phyloP scores from a whole-genome alignment of 1,140 invertebrate genomes.

The Adoxophyes honmai region DNA sequence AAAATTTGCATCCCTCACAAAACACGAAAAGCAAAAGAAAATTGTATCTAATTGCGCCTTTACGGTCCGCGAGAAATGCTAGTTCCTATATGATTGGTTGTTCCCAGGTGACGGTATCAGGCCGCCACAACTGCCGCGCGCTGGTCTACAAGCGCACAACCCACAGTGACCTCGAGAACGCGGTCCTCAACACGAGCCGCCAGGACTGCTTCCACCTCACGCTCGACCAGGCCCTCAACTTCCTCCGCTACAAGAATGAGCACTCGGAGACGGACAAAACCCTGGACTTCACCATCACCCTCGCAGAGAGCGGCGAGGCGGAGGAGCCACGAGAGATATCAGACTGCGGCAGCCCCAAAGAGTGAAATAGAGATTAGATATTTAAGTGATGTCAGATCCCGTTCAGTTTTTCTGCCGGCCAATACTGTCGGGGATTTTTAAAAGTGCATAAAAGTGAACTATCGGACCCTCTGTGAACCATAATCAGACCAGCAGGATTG shows the following conservation, averaged over 20 bases:
- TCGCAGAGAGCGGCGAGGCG: conserved; percentile 28
- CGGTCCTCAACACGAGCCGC: conserved; percentile 38
- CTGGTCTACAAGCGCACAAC: conserved; percentile 46
- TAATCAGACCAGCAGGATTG: too few relatives aligned
- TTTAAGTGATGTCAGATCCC: too few relatives aligned
- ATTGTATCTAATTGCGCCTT: too few relatives aligned
- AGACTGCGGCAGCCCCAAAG: too few relatives aligned
- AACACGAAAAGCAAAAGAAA: too few relatives aligned
- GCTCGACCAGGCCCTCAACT: conserved; percentile 55
- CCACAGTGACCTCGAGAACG: conserved; percentile 59
- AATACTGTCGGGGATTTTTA: too few relatives aligned
- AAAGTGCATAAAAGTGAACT: too few relatives aligned
- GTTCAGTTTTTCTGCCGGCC: too few relatives aligned
- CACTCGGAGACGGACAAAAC: conserved; percentile 43
- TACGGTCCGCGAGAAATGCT: too few relatives aligned
- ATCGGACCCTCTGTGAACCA: too few relatives aligned
- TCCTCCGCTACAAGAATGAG: conserved; percentile 41
- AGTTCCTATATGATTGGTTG: neutral
- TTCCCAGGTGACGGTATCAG: conserved; percentile 40
- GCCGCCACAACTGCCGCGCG: conserved; percentile 40
- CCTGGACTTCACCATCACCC: conserved; percentile 46
- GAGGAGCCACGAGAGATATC: neutral
- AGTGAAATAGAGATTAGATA: too few relatives aligned
- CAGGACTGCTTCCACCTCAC: conserved; percentile 65
- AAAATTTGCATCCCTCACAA: too few relatives aligned